Evolutionary conservation across 2,797 vertebrate genomes (phyloP).

Genomic region (Clarias laeviceps): DNA sequence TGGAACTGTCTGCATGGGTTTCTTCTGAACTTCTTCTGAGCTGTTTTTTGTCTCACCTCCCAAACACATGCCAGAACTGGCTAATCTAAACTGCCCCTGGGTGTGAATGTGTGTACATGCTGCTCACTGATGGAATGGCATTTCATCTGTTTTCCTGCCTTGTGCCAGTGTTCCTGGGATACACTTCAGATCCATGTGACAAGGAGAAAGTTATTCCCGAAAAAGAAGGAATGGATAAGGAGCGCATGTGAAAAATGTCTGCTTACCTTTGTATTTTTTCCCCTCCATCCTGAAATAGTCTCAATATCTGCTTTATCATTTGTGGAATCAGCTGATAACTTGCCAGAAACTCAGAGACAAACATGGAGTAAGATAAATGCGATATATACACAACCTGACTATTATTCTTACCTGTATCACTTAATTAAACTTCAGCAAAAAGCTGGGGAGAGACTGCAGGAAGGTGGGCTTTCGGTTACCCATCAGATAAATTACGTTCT

Average conservation of each 20-base stretch:
- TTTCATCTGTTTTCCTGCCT: neutral
- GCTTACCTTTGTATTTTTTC: neutral
- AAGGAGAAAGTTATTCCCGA: neutral
- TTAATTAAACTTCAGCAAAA: neutral
- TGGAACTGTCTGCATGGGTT: neutral
- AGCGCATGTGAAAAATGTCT: neutral
- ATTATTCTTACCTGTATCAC: neutral
- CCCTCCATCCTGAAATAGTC: neutral
- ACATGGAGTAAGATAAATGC: neutral
- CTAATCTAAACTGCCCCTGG: neutral
- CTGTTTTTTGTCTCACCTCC: neutral
- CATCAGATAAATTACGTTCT: neutral
- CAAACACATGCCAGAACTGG: neutral
- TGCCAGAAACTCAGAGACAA: neutral
- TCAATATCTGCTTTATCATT: neutral
- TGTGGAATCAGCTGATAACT: neutral
- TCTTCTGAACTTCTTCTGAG: neutral
- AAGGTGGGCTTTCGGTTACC: neutral
- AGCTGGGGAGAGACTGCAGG: neutral
- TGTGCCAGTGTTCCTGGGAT: neutral
- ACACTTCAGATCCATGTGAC: neutral
- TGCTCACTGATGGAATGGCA: neutral
- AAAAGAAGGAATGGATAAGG: neutral
- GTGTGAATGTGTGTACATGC: conserved; percentile 3
- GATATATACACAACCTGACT: neutral